A percentile compares a stretch with the other conserved stretches of the same genome.
Conservation (phyloP, 1,140 invertebrate species). For the Pseudoatta argentina region DNA sequence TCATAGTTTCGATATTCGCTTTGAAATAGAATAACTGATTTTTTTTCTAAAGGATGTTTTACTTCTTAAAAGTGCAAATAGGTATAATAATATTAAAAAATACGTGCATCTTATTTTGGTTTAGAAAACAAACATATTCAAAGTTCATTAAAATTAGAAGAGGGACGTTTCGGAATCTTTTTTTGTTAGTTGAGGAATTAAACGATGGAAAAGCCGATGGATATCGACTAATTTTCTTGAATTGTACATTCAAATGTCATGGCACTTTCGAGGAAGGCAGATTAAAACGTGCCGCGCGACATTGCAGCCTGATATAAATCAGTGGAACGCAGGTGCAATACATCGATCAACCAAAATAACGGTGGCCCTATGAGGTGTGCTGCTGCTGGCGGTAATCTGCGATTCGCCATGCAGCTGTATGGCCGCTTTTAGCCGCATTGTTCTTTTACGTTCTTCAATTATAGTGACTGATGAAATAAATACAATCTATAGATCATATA, state of each 20-base stretch:
- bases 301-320: conserved; percentile 68
- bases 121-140: too few species aligned
- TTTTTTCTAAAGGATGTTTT: too few species aligned
- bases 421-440: conserved; percentile 43
- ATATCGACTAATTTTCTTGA: conserved; percentile 64
- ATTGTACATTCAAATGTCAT: conserved; percentile 61
- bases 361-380: conserved; percentile 25
- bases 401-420: conserved; percentile 39
- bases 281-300: conserved; percentile 68
- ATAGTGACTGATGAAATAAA: conserved; percentile 12
- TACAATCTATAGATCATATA: neutral
- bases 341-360: conserved; percentile 76
- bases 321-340: conserved; percentile 71
- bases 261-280: conserved; percentile 54
- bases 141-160: neutral
- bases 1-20: too few species aligned
- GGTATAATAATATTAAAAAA: too few species aligned
- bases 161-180: neutral
- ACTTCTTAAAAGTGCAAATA: too few species aligned
- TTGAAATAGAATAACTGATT: too few species aligned
- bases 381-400: conserved; percentile 43
- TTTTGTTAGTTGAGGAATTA: neutral
- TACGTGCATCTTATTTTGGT: too few species aligned
- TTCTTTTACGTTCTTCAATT: conserved; percentile 31
- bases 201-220: neutral